phyloP scores from a whole-genome alignment of 2,888 invertebrate species.

The Entomobrya multifasciata region DNA sequence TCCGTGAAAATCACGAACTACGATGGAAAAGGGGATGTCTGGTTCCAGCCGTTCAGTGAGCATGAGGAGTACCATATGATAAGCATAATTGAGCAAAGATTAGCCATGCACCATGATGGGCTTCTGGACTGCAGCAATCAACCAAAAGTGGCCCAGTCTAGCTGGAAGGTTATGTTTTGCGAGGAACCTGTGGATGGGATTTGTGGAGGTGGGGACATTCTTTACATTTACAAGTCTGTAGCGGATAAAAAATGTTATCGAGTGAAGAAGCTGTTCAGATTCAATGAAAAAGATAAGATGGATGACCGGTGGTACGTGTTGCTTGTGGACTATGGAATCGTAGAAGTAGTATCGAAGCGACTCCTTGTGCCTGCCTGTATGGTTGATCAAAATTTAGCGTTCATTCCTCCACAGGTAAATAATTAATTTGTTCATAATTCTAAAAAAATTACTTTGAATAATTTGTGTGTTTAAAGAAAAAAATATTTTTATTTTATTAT shows the following conservation, averaged over 20 bases:
- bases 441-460: background rate
- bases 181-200: background rate
- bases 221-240: background rate
- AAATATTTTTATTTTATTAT: background rate
- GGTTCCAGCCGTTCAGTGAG: background rate
- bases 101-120: background rate
- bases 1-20: background rate
- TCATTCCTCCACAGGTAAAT: slow-evolving; percentile 51
- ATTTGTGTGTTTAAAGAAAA: background rate
- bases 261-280: background rate
- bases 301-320: background rate
- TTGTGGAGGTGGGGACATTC: background rate
- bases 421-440: background rate
- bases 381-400: slow-evolving; percentile 38
- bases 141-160: too few species aligned
- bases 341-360: background rate
- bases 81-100: background rate
- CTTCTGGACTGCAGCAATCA: background rate
- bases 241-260: background rate
- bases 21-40: background rate
- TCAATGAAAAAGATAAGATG: background rate
- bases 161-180: background rate
- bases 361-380: background rate
- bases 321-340: slow-evolving; percentile 38
- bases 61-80: background rate